phyloP scores from a whole-genome alignment of 2,113 vertebrate species.

The Neoarius graeffei region DNA sequence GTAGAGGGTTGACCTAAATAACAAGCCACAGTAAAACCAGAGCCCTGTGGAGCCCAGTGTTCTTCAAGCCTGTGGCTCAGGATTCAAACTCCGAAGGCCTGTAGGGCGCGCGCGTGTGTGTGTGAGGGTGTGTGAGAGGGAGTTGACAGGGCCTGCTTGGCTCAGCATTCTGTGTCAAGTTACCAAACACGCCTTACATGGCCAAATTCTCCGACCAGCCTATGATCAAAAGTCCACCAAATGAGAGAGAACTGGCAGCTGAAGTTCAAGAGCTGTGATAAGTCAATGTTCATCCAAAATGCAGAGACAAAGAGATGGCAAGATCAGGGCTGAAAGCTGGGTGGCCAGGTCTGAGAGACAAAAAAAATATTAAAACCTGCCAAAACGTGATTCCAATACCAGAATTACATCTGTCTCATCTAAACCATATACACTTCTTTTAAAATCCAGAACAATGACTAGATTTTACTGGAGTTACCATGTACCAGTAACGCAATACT shows the following conservation, averaged over 20 bases:
- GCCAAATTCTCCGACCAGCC: conserved; percentile 47
- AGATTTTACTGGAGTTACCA: background rate
- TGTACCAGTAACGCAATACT: background rate
- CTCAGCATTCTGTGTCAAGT: conserved; percentile 49
- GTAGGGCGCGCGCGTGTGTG: conserved; percentile 6
- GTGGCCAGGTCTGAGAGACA: background rate
- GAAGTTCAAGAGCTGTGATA: conserved; percentile 28
- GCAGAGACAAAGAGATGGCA: background rate
- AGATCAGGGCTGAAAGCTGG: background rate
- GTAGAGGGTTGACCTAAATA: conserved; percentile 57
- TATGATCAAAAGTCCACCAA: conserved; percentile 49
- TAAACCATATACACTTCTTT: background rate
- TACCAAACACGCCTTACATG: conserved; percentile 53
- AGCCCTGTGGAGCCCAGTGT: conserved; percentile 43
- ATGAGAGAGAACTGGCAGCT: conserved; percentile 46
- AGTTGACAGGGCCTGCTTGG: conserved; percentile 29
- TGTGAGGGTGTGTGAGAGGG: background rate
- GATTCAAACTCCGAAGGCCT: conserved; percentile 29
- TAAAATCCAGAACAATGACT: background rate
- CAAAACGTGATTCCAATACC: background rate
- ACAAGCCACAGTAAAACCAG: conserved; percentile 59
- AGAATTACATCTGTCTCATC: background rate
- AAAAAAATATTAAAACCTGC: background rate
- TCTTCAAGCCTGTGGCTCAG: conserved; percentile 38
- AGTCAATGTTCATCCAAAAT: background rate